phyloP scores from a whole-genome alignment of 1,140 invertebrate species.

The Penaeus japonicus region DNA sequence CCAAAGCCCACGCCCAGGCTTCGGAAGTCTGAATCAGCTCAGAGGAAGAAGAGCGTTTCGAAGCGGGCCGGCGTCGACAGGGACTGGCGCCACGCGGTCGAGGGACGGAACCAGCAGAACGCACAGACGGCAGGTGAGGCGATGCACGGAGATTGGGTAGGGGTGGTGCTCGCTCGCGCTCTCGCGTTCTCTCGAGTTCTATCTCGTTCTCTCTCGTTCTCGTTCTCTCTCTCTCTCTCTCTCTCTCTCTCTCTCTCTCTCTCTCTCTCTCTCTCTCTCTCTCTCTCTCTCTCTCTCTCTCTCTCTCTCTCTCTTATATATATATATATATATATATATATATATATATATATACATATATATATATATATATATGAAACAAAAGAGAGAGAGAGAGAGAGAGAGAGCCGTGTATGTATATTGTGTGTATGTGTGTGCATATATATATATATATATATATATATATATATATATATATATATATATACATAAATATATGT shows the following conservation, averaged over 20 bases:
- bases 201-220: too few relatives aligned
- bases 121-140: neutral
- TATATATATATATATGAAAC: too few relatives aligned
- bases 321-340: neutral
- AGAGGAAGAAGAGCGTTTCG: slow-evolving; percentile 24
- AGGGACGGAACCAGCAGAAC: neutral
- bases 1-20: neutral
- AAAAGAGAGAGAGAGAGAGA: neutral
- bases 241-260: too few relatives aligned
- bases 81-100: slow-evolving; percentile 44
- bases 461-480: neutral
- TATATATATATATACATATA: slow-evolving; percentile 1
- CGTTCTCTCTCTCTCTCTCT: too few relatives aligned
- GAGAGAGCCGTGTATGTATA: neutral
- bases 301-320: too few relatives aligned
- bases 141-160: too few relatives aligned
- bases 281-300: too few relatives aligned
- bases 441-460: slow-evolving; percentile 6
- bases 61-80: slow-evolving; percentile 41
- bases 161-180: too few relatives aligned
- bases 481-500: neutral
- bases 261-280: too few relatives aligned
- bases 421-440: neutral
- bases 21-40: neutral
- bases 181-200: too few relatives aligned